phyloP scores from a whole-genome alignment of 2,888 invertebrate species.

The Lepidochrysops patricia region DNA sequence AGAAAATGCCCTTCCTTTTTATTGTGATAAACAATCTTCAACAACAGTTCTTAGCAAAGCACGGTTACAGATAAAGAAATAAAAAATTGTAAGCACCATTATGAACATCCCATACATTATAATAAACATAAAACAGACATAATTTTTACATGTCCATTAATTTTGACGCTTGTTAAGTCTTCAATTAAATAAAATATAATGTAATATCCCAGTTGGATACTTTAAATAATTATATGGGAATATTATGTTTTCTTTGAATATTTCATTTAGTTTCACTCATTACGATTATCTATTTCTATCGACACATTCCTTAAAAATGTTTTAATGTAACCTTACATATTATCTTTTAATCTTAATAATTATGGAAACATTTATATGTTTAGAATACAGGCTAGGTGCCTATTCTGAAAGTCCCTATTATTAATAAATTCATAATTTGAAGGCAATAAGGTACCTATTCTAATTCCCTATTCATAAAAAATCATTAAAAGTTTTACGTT shows the following conservation, averaged over 20 bases:
- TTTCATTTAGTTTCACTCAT: background rate
- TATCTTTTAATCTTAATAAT: background rate
- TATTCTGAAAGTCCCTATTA: too few relatives aligned
- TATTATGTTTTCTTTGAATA: background rate
- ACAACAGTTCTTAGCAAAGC: background rate
- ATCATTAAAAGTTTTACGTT: too few relatives aligned
- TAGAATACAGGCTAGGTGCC: too few relatives aligned
- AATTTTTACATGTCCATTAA: constrained; percentile 5
- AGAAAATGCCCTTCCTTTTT: too few relatives aligned
- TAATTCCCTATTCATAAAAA: too few relatives aligned
- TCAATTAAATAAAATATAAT: constrained; percentile 5
- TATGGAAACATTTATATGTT: background rate
- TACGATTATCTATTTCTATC: background rate
- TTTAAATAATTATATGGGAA: background rate
- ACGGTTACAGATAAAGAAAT: background rate
- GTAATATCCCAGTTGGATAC: background rate
- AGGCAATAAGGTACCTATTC: too few relatives aligned
- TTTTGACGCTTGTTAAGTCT: constrained; percentile 3
- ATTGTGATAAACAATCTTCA: too few relatives aligned
- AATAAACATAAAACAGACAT: background rate
- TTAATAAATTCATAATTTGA: too few relatives aligned
- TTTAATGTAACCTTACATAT: background rate
- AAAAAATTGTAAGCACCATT: background rate
- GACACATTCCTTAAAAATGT: background rate
- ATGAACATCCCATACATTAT: background rate